Evolutionary conservation across 2,888 invertebrate species (phyloP).

Genomic region (Leptopterna dolabrata): DNA sequence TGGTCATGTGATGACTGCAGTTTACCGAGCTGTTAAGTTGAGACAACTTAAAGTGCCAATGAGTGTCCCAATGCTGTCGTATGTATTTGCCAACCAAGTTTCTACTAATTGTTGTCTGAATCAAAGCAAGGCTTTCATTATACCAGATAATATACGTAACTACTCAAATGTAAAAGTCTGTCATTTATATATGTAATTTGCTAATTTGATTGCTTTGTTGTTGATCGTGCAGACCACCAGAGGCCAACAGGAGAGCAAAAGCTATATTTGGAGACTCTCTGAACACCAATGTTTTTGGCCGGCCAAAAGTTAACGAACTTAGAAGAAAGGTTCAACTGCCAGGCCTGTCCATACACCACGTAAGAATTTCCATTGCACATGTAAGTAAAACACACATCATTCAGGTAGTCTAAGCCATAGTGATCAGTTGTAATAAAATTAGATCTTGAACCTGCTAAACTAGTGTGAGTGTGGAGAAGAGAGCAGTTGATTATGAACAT

Average conservation of each 20-base stretch:
- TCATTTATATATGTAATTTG: neutral
- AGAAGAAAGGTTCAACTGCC: neutral
- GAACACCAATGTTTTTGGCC: constrained; percentile 13
- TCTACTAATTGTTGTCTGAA: neutral
- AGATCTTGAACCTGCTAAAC: too few relatives aligned
- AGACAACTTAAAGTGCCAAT: constrained; percentile 72
- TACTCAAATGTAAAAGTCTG: neutral
- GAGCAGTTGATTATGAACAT: too few relatives aligned
- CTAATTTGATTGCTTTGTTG: neutral
- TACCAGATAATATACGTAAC: neutral
- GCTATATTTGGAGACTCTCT: constrained; percentile 62
- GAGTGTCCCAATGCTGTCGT: constrained; percentile 72
- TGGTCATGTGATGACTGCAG: constrained; percentile 75
- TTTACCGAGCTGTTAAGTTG: constrained; percentile 81
- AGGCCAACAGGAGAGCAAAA: constrained; percentile 69
- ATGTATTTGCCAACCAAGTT: constrained; percentile 65
- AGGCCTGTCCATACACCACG: neutral
- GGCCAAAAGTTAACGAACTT: neutral
- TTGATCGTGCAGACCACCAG: constrained; percentile 67
- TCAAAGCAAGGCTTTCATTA: neutral
- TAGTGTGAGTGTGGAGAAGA: too few relatives aligned
- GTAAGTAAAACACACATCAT: neutral
- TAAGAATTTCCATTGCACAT: neutral
- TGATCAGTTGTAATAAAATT: too few relatives aligned
- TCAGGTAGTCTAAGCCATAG: too few relatives aligned